Evolutionary conservation across 2,113 vertebrate genomes (phyloP), one percentile per base, ranked within the genome.

Genomic region (Nannobrachium achirus): DNA sequence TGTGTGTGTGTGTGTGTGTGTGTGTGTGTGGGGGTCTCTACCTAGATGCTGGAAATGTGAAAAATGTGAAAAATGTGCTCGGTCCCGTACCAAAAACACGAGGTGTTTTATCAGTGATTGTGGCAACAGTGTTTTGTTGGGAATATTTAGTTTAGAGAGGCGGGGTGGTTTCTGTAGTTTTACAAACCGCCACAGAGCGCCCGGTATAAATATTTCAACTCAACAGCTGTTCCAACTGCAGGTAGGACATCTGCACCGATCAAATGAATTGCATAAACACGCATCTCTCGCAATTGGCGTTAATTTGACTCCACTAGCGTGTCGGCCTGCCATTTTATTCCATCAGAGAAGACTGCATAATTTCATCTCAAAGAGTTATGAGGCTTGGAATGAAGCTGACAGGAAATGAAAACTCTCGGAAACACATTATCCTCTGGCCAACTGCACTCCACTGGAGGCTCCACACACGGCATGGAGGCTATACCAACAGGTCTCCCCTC

Each of bases 201-300:
- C 9, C 20, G 15, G 38, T 56, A 68, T 79, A 48, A 73, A 25
- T 66, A 73, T 75, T 73, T 76, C 20, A n/a, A 72, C 41, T 53
- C 60, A 18, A 18, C 66, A 69, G 15, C 15, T 41, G 75, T 69
- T 79, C 39, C 53, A 33, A 53, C 63, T 52, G 51, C 79, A 75
- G 49, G 65, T 80, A 46, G 52, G 40, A 83, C 63, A 78, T 69
- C 56, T 41, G 7, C n/a, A 53, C 38, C 49, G 45, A 57, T 66
- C 48, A 49, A 62, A 68, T 56, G 6, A 62, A 39, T 39, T 18
- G 20, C 56, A 55, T 73, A 63, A 71, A 61, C 38, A 40, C 57
- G 50, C 52, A 7, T 44, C 38, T 67, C 38, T 39, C 42, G 56
- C 13, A 19, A 14, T 46, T 45, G 42, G 45, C 19, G 50, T 64